These are phyloP conservation scores for Argyresthia goedartella DNA, from an alignment of 2,888 invertebrate species.

Conservation along the genomic window DNA sequence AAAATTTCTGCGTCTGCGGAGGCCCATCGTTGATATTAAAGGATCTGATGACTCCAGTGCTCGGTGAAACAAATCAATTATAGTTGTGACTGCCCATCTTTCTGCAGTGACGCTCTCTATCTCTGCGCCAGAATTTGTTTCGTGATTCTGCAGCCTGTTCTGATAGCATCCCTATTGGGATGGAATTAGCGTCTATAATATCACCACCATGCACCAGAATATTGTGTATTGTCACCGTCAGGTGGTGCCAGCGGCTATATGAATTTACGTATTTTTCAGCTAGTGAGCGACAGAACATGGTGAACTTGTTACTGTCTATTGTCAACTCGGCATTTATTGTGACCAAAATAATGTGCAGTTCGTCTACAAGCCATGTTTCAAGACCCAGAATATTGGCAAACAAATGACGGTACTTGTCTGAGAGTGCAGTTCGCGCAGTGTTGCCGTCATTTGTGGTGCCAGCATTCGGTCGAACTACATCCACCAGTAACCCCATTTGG, in stretches of 20 bases:
- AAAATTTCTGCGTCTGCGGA: too few relatives aligned
- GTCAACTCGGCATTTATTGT: not conserved
- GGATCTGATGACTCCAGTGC: too few relatives aligned
- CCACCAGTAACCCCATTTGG: too few relatives aligned
- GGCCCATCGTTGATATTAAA: too few relatives aligned
- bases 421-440: too few relatives aligned
- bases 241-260: constrained; percentile 5
- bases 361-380: not conserved
- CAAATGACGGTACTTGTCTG: too few relatives aligned
- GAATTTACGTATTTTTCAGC: constrained; percentile 1
- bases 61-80: constrained; percentile 2
- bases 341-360: not conserved
- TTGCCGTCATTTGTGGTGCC: too few relatives aligned
- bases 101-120: constrained; percentile 5
- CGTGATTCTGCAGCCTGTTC: constrained; percentile 5
- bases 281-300: not conserved
- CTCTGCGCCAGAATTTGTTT: constrained; percentile 6
- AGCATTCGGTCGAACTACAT: too few relatives aligned
- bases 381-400: too few relatives aligned
- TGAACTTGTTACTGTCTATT: not conserved
- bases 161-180: constrained; percentile 5
- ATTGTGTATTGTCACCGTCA: constrained; percentile 7
- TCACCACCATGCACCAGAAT: constrained; percentile 6
- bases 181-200: not conserved
- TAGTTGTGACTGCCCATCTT: constrained; percentile 1